A percentile compares a stretch with the other conserved stretches of the same genome.
Conservation (phyloP, 2,113 vertebrate genomes). For the Pterocles gutturalis region DNA sequence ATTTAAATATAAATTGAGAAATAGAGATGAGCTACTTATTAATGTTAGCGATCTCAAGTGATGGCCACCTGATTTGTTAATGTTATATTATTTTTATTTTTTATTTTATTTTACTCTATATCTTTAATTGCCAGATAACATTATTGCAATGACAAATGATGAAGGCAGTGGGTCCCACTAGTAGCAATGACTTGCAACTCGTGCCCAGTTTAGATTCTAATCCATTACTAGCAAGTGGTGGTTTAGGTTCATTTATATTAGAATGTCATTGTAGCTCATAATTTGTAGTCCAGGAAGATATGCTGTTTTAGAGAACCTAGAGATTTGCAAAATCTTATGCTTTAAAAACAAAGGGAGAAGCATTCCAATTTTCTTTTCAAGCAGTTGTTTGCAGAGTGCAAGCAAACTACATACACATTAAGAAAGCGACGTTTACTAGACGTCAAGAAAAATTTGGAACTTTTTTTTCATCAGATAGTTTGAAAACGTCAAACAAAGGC, state of each 20-base stretch:
- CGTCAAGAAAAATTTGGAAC: background rate
- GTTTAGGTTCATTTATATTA: background rate
- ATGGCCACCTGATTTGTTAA: background rate
- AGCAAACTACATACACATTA: background rate
- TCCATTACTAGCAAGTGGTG: background rate
- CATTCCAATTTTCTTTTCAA: background rate
- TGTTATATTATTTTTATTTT: background rate
- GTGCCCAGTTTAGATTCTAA: background rate
- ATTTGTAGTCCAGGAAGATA: background rate
- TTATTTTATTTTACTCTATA: background rate
- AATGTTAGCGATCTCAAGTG: background rate
- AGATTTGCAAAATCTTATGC: background rate
- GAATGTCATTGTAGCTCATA: background rate
- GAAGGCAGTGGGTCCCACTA: background rate
- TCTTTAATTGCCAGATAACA: background rate
- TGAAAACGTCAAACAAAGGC: conserved; percentile 16
- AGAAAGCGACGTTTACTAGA: background rate
- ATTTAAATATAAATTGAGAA: background rate
- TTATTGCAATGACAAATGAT: background rate
- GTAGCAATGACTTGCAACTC: background rate
- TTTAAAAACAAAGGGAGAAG: background rate
- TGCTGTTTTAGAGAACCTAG: background rate
- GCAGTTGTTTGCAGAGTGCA: background rate
- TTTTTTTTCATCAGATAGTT: background rate
- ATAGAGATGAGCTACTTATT: background rate